Evolutionary conservation across 2,797 vertebrate species (phyloP).

Genomic region (Pelochelys cantorii): DNA sequence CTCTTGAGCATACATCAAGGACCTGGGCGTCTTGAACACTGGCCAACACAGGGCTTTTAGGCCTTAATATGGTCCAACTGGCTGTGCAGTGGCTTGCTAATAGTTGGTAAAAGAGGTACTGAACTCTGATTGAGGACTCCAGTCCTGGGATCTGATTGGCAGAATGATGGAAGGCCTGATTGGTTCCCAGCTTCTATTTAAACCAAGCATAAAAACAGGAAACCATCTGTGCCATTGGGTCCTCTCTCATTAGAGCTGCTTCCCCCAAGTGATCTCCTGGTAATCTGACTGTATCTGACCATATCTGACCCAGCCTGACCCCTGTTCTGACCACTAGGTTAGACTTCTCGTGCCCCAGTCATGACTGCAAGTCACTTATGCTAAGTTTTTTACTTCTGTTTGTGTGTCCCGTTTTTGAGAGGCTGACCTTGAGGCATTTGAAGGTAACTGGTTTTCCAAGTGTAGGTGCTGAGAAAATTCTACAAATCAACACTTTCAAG

Average conservation of each 20-base stretch:
- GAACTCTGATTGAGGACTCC: neutral
- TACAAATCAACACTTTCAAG: neutral
- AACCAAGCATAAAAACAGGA: neutral
- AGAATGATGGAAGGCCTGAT: neutral
- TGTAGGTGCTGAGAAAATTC: neutral
- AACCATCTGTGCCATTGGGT: neutral
- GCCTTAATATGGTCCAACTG: neutral
- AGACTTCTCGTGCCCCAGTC: neutral
- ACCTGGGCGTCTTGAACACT: neutral
- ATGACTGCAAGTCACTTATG: neutral
- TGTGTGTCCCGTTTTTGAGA: neutral
- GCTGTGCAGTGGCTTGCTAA: neutral
- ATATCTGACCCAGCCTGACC: neutral
- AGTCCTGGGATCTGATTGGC: neutral
- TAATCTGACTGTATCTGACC: too few species aligned
- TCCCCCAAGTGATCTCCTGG: neutral
- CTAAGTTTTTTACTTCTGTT: slow-evolving; percentile 3
- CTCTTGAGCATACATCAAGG: neutral
- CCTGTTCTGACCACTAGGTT: neutral
- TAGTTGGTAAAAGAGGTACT: neutral
- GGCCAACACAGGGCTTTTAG: neutral
- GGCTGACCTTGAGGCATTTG: neutral
- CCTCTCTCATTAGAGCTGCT: neutral
- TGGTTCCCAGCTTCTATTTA: neutral
- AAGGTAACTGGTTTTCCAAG: neutral